Conservation (phyloP, 23 tunicate species). For the Aplidium turbinatum region DNA sequence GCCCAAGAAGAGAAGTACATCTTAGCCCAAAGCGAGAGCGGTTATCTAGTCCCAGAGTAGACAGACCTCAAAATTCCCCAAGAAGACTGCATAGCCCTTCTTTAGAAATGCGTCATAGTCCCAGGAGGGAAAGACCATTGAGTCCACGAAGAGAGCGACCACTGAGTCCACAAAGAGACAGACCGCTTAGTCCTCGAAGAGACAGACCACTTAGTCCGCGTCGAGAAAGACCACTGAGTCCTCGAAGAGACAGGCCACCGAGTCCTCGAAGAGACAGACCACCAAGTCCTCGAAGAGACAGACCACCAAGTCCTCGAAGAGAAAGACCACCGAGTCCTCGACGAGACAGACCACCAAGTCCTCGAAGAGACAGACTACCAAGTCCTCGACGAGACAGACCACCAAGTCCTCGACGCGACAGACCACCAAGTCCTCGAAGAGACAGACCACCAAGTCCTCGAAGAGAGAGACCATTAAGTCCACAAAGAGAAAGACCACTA, state of each 20-base stretch:
- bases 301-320: constrained; percentile 52
- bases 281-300: constrained; percentile 20
- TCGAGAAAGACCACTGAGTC: too few species aligned
- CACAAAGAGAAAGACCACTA: neutral
- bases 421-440: constrained; percentile 69
- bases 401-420: constrained; percentile 37
- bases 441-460: constrained; percentile 78
- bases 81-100: too few species aligned
- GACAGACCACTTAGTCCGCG: constrained; percentile 1
- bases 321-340: constrained; percentile 60
- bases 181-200: neutral
- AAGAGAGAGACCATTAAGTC: constrained; percentile 37
- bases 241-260: neutral
- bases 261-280: constrained; percentile 25
- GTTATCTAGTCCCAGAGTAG: too few species aligned
- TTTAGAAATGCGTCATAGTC: too few species aligned
- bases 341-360: constrained; percentile 5
- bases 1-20: too few species aligned
- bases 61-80: too few species aligned
- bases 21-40: too few species aligned
- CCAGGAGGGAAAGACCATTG: neutral
- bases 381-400: constrained; percentile 29
- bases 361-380: constrained; percentile 12
- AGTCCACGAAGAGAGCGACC: constrained; percentile 16
- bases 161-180: neutral